Evolutionary conservation across 2,113 vertebrate genomes (phyloP).

Genomic region (Gymnogyps californianus): DNA sequence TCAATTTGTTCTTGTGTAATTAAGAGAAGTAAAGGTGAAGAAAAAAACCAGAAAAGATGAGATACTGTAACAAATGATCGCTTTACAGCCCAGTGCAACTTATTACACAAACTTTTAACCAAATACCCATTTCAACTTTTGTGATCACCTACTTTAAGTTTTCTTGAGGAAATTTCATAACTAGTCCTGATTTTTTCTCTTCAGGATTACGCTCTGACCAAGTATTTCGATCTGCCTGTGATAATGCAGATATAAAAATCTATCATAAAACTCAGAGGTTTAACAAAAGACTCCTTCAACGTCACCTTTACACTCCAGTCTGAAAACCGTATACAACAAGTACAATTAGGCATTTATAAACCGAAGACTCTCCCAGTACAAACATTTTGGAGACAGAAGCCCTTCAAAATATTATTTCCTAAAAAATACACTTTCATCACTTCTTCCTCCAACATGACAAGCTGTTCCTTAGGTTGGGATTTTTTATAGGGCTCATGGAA

Average conservation of each 20-base stretch:
- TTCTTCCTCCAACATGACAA: not conserved
- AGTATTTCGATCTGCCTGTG: not conserved
- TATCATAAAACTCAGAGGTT: not conserved
- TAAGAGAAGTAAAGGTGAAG: not conserved
- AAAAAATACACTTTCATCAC: not conserved
- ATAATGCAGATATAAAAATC: not conserved
- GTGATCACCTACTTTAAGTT: not conserved
- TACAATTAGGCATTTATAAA: not conserved
- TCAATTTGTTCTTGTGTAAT: not conserved
- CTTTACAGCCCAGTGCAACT: not conserved
- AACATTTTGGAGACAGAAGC: not conserved
- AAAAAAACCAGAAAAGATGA: not conserved
- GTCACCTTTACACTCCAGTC: not conserved
- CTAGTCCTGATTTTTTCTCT: not conserved
- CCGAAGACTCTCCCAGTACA: not conserved
- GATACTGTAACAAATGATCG: not conserved
- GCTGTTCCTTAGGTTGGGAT: not conserved
- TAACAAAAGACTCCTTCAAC: slow-evolving; percentile 20
- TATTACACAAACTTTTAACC: not conserved
- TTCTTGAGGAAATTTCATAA: not conserved
- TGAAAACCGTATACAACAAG: not conserved
- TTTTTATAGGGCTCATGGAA: slow-evolving; percentile 24
- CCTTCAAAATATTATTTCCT: slow-evolving; percentile 7
- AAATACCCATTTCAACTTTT: not conserved
- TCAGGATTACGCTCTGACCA: not conserved